phyloP scores from a whole-genome alignment of 2,113 vertebrate species.

The Tenebrosternarchus preto region DNA sequence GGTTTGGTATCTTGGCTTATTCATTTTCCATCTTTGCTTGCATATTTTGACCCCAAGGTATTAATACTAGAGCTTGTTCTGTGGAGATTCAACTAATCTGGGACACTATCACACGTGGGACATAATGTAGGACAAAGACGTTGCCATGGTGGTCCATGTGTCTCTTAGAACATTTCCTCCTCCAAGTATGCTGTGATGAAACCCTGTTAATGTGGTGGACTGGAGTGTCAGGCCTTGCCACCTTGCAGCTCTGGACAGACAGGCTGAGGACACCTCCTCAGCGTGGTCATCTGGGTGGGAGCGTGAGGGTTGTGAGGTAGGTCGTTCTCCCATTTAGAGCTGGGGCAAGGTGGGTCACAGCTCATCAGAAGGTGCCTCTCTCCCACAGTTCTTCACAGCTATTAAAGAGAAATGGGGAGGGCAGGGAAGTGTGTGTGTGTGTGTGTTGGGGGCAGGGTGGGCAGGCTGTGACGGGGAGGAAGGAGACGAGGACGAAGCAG shows the following conservation, averaged over 20 bases:
- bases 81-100: conserved; percentile 39
- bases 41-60: conserved; percentile 42
- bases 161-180: conserved; percentile 27
- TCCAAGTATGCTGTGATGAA: conserved; percentile 23
- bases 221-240: background rate
- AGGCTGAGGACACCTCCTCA: conserved; percentile 39
- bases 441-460: no score
- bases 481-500: conserved; percentile 28
- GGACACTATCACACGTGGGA: conserved; percentile 50
- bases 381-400: conserved; percentile 39
- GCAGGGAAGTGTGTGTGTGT: background rate
- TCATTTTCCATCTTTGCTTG: conserved; percentile 28
- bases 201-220: background rate
- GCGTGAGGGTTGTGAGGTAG: conserved; percentile 33
- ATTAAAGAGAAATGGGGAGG: conserved; percentile 5
- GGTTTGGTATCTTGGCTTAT: conserved; percentile 48
- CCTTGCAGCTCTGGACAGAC: no score
- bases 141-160: conserved; percentile 24
- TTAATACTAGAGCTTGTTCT: conserved; percentile 32
- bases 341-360: conserved; percentile 37
- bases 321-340: conserved; percentile 45
- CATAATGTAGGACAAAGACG: conserved; percentile 50
- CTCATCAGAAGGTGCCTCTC: conserved; percentile 40
- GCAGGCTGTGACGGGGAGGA: no score
- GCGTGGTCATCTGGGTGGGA: conserved; percentile 2